These are phyloP conservation scores for Nycticorax nycticorax DNA, from an alignment of 2,113 vertebrate genomes.

Conservation along the genomic window DNA sequence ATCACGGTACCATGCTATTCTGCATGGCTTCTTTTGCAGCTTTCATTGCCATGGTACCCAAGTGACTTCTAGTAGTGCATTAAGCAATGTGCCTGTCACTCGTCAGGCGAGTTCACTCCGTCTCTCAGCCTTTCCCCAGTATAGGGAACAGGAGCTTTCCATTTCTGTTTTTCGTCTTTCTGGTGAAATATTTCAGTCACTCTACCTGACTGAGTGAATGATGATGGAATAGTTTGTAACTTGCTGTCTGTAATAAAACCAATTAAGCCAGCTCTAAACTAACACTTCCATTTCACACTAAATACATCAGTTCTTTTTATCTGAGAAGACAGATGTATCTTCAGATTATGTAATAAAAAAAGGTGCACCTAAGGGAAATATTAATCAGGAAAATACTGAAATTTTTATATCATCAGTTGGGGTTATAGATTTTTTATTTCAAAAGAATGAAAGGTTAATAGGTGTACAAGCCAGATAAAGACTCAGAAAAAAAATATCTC, in stretches of 20 bases:
- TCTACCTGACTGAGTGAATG: background rate
- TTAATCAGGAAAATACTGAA: background rate
- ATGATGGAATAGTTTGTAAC: background rate
- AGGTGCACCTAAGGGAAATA: background rate
- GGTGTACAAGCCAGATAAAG: background rate
- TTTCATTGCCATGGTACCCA: constrained; percentile 33
- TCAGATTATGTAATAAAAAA: background rate
- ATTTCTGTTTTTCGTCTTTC: background rate
- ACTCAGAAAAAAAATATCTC: background rate
- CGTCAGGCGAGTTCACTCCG: background rate
- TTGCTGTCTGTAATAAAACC: background rate
- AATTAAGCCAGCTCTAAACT: background rate
- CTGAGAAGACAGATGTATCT: background rate
- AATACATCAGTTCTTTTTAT: background rate
- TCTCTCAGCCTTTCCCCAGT: background rate
- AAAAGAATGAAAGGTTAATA: background rate
- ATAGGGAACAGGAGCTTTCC: background rate
- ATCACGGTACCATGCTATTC: background rate
- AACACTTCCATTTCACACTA: background rate
- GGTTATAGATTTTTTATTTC: background rate
- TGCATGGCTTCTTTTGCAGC: background rate
- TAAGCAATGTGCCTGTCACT: background rate
- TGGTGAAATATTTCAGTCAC: background rate
- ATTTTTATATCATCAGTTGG: background rate
- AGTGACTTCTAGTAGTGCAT: background rate